A percentile compares a stretch with the other conserved stretches of the same genome.
These are phyloP conservation scores for Psittacula cyanocephala DNA, from an alignment of 2,113 vertebrate species.

Conservation along the genomic window DNA sequence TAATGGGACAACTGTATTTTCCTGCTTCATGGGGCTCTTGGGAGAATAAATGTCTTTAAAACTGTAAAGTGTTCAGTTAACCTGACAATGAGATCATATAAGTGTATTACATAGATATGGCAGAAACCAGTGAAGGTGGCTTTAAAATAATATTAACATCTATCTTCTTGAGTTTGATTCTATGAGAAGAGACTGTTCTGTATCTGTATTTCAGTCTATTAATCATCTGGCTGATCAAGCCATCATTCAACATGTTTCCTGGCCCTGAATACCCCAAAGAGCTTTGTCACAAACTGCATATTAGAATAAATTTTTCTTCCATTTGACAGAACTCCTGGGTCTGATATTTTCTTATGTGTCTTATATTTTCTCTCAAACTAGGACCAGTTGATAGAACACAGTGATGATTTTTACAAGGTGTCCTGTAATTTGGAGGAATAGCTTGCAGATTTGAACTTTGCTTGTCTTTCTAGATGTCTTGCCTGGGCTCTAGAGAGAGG, in stretches of 20 bases:
- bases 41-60: constrained; percentile 31
- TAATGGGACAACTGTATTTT: constrained; percentile 38
- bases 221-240: constrained; percentile 12
- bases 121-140: background rate
- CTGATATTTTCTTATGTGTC: background rate
- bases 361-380: constrained; percentile 26
- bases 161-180: background rate
- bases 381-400: background rate
- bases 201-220: background rate
- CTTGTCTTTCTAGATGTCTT: background rate
- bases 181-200: background rate
- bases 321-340: background rate
- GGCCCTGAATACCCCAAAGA: background rate
- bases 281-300: background rate
- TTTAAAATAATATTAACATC: constrained; percentile 39
- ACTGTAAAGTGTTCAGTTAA: constrained; percentile 16
- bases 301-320: constrained; percentile 12
- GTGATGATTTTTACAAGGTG: background rate
- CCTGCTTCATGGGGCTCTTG: background rate
- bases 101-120: background rate
- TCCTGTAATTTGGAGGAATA: background rate
- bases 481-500: constrained; percentile 15
- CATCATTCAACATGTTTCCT: background rate
- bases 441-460: background rate
- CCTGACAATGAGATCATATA: background rate